A percentile compares a stretch with the other conserved stretches of the same genome.
Conservation (phyloP, 2,797 vertebrate species). For the Arctocebus calabarensis region DNA sequence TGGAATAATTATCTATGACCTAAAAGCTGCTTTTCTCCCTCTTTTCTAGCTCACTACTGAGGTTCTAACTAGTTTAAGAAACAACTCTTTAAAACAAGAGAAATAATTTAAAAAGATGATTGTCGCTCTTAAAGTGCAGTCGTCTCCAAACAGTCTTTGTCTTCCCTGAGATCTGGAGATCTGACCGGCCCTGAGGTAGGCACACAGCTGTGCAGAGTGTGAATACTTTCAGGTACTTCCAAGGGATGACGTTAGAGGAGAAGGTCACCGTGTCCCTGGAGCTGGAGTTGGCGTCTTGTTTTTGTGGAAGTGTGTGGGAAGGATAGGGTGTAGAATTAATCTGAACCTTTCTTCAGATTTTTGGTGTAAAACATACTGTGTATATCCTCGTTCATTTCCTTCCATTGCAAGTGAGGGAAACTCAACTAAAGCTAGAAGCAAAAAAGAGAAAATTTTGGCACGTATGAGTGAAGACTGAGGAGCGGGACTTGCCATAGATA, state of each 20-base stretch:
- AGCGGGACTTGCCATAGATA: background rate
- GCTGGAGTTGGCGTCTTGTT: background rate
- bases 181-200: background rate
- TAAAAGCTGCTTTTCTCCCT: background rate
- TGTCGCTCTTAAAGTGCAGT: background rate
- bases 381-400: background rate
- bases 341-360: background rate
- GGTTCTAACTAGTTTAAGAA: background rate
- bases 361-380: background rate
- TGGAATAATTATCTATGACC: background rate
- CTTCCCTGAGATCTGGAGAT: background rate
- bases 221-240: background rate
- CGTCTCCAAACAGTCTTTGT: background rate
- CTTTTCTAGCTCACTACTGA: background rate
- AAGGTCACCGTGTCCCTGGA: background rate
- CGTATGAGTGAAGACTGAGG: background rate
- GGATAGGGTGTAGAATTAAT: background rate
- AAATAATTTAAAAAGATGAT: background rate
- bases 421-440: background rate
- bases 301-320: background rate
- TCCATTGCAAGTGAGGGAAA: background rate
- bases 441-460: background rate
- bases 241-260: background rate
- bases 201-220: accelerated
- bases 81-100: background rate